Evolutionary conservation across 2,797 vertebrate species (phyloP), one percentile per base, ranked within the genome.

Genomic region (Notolepis coatsorum): DNA sequence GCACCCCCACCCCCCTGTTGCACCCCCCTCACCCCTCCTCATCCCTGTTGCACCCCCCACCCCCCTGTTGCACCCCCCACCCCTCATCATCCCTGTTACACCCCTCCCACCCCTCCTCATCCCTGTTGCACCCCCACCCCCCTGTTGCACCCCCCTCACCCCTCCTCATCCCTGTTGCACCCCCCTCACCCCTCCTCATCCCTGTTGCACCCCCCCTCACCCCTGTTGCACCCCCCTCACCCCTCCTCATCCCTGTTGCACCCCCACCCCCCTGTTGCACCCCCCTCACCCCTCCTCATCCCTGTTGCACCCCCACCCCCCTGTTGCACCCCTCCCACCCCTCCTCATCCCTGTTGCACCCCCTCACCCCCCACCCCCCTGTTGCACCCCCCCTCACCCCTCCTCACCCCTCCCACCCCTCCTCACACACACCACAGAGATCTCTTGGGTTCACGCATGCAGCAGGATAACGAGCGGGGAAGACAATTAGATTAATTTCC

Each of bases 401-500:
- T n/a, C 35, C 35, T 37, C n/a, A 13, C 35, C 35, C 13, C 5
- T 6, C 12, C 45, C 31, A 30, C 27, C 62, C 20, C 3, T 18
- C 54, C 47, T 20, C 0, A 2, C 12, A 45, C 39, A 56, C 39
- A 48, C 51, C 28, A 2, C n/a, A 4, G 33, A 73, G 57, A 38
- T 71, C 81, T 68, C 71, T 15, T 18, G 61, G 68, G 73, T 49
- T n/a, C n/a, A 30, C 27, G 10, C 3, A 10, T 28, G 42, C 37
- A 9, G 33, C 7, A 48, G 33, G 33, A 39, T 21, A 23, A 35
- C 2, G 67, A 78, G 68, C 20, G 23, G 37, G n/a, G 10, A 57
- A 58, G 61, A 62, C 65, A 66, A 71, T 73, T 52, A 75, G 38
- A 55, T 35, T 45, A 77, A 80, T 70, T 74, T 70, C 41, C 65